Evolutionary conservation across 2,113 vertebrate species (phyloP).

Genomic region (Zosterops lateralis): DNA sequence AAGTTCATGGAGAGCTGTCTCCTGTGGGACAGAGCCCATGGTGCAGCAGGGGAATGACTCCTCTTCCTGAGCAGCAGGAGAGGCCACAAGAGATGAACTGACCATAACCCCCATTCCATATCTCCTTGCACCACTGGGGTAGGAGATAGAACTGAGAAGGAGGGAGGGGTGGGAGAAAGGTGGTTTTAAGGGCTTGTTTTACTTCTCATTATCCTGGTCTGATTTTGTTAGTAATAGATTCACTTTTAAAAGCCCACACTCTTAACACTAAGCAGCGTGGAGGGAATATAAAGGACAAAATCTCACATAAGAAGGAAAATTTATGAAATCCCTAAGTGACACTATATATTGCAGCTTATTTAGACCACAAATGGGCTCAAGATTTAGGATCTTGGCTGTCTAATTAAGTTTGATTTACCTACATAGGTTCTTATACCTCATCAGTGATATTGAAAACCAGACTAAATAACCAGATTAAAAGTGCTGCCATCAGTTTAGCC

Average conservation of each 20-base stretch:
- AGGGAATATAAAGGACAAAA: neutral
- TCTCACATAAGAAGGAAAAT: neutral
- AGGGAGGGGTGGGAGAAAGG: neutral
- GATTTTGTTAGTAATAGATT: neutral
- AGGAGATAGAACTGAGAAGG: neutral
- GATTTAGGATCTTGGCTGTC: neutral
- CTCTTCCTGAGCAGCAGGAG: neutral
- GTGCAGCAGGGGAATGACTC: neutral
- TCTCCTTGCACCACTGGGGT: neutral
- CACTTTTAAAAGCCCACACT: neutral
- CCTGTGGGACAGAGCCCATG: neutral
- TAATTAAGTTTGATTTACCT: neutral
- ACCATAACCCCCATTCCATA: neutral
- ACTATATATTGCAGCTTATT: neutral
- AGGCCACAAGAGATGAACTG: neutral
- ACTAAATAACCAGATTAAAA: neutral
- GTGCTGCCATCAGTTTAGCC: neutral
- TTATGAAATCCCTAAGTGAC: neutral
- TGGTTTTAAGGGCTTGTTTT: neutral
- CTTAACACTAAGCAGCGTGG: neutral
- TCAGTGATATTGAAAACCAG: neutral
- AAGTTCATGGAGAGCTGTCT: neutral
- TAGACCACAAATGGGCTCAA: neutral
- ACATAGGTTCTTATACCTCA: neutral
- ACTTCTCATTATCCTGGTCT: neutral